phyloP scores from a whole-genome alignment of 2,113 vertebrate species.

The Cryptoleucopteryx plumbea region DNA sequence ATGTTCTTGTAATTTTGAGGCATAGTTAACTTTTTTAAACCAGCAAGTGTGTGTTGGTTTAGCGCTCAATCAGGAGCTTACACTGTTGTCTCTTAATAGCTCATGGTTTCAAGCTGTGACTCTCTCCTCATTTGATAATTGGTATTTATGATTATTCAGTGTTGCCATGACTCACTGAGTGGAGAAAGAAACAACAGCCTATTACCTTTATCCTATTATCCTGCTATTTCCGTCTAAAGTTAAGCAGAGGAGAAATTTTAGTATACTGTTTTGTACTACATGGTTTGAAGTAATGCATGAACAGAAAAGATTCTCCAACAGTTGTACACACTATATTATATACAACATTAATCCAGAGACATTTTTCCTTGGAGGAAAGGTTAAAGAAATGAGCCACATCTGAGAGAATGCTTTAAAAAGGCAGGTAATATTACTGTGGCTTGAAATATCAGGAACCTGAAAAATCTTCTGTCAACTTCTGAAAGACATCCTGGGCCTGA shows the following conservation, averaged over 20 bases:
- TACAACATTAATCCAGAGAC: background rate
- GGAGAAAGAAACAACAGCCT: background rate
- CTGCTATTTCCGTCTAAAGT: background rate
- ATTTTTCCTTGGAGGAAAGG: background rate
- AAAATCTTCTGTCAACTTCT: background rate
- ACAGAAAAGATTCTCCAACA: background rate
- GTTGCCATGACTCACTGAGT: background rate
- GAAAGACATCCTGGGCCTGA: background rate
- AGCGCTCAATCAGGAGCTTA: background rate
- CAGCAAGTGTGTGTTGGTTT: too few species aligned
- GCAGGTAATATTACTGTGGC: background rate
- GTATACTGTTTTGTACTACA: background rate
- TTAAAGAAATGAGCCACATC: background rate
- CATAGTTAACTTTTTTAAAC: background rate
- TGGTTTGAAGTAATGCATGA: background rate
- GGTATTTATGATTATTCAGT: background rate
- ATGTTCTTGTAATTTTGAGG: too few species aligned
- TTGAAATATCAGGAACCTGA: background rate
- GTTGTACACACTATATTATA: background rate
- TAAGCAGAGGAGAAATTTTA: background rate
- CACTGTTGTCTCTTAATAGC: background rate
- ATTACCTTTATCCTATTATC: background rate
- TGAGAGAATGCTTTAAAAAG: background rate
- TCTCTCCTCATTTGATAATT: background rate
- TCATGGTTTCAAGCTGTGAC: background rate